Conservation (phyloP, 37 sponge, comb jelly and placozoan genomes). For the Lycopodina hypogea region DNA sequence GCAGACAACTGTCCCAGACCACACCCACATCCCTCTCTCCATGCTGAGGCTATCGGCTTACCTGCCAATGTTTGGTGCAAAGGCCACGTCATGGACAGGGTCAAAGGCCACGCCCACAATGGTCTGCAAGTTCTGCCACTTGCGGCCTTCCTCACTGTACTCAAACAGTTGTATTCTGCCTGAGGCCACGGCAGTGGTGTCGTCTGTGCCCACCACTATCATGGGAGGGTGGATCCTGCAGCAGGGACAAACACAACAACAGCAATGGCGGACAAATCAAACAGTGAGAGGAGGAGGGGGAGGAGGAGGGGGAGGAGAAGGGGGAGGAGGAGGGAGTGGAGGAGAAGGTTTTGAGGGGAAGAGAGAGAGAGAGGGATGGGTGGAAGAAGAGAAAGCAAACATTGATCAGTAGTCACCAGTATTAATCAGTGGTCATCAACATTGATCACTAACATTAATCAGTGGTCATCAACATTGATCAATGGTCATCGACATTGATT, state of each 20-base stretch:
- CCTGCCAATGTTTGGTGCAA: slow-evolving; percentile 96
- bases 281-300: background rate
- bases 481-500: too few species aligned
- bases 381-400: too few species aligned
- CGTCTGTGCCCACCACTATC: slow-evolving; percentile 89
- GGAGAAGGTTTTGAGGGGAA: too few species aligned
- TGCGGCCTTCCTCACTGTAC: slow-evolving; percentile 64
- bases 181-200: slow-evolving; percentile 29
- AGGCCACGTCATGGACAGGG: slow-evolving; percentile 90
- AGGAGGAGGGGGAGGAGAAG: too few species aligned
- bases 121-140: slow-evolving; percentile 83
- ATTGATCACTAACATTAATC: too few species aligned
- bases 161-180: slow-evolving; percentile 73
- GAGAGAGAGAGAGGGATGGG: too few species aligned
- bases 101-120: slow-evolving; percentile 64
- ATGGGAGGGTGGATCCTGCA: slow-evolving; percentile 73
- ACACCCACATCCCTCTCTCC: too few species aligned
- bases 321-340: too few species aligned
- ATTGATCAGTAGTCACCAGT: too few species aligned
- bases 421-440: too few species aligned
- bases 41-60: slow-evolving; percentile 20
- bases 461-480: too few species aligned
- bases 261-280: background rate
- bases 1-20: too few species aligned
- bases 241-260: background rate